These are phyloP conservation scores for Lepidurus couesii DNA, from an alignment of 1,140 invertebrate genomes.

Conservation along the genomic window DNA sequence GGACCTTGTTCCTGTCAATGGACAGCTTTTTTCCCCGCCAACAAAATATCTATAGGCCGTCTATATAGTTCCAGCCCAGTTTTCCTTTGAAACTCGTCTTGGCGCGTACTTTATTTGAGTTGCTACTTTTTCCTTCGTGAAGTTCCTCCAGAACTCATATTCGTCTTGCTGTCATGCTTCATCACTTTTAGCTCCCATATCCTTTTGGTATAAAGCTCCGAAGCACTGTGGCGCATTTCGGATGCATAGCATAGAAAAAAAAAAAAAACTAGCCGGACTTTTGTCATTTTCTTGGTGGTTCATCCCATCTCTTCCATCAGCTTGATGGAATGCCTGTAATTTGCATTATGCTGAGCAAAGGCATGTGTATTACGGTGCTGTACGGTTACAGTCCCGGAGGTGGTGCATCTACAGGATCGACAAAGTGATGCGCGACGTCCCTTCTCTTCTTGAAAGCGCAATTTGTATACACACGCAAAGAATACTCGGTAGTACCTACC, in stretches of 20 bases:
- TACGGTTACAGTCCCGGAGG: too few relatives aligned
- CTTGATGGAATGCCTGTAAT: neutral
- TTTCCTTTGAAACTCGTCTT: neutral
- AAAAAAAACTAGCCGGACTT: neutral
- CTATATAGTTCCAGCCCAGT: too few relatives aligned
- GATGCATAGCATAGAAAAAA: neutral
- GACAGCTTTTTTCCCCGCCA: too few relatives aligned
- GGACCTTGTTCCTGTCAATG: too few relatives aligned
- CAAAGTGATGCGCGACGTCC: neutral
- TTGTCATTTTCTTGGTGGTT: neutral
- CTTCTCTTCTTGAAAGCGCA: neutral
- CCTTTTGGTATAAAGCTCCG: neutral
- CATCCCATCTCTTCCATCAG: neutral
- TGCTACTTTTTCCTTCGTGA: too few relatives aligned
- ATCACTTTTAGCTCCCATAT: constrained; percentile 3
- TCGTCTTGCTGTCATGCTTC: constrained; percentile 5
- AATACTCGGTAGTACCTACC: neutral
- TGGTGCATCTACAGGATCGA: neutral
- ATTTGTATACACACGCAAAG: neutral
- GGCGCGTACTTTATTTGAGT: neutral
- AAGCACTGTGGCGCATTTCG: neutral
- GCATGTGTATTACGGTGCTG: neutral
- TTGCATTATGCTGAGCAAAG: constrained; percentile 8
- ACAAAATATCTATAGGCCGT: too few relatives aligned
- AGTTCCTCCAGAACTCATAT: neutral